Percentiles rank a stretch among this genome's conserved stretches.
phyloP scores from a whole-genome alignment of 1,140 invertebrate genomes.

The Mercenaria mercenaria region DNA sequence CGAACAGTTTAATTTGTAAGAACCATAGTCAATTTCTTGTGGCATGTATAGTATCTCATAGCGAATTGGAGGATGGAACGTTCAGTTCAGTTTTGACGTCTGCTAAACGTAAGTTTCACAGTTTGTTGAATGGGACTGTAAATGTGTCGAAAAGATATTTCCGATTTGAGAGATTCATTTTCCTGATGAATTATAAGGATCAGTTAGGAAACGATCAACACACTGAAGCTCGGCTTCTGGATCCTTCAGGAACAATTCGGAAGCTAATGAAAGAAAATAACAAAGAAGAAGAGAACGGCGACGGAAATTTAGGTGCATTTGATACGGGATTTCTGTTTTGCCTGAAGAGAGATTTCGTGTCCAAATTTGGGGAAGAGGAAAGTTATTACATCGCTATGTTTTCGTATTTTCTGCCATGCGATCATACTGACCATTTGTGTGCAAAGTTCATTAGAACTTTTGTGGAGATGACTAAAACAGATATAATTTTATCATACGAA shows the following conservation, averaged over 20 bases:
- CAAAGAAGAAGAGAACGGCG: neutral
- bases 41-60: neutral
- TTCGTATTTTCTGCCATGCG: neutral
- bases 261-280: neutral
- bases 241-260: neutral
- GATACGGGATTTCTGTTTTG: neutral
- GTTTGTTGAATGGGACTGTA: neutral
- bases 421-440: neutral
- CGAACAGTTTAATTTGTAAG: neutral
- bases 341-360: neutral
- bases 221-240: neutral
- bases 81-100: neutral
- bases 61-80: neutral
- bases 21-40: neutral
- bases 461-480: neutral
- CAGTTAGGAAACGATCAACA: neutral
- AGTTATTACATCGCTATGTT: neutral
- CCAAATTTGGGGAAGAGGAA: neutral
- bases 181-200: neutral
- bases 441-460: neutral
- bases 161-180: neutral
- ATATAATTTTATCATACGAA: slow-evolving; percentile 2
- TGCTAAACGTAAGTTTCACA: neutral
- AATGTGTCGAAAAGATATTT: slow-evolving; percentile 13
- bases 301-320: neutral